A percentile compares a stretch with the other conserved stretches of the same genome.
phyloP scores from a whole-genome alignment of 1,140 invertebrate genomes.

The Drosophila kikkawai region DNA sequence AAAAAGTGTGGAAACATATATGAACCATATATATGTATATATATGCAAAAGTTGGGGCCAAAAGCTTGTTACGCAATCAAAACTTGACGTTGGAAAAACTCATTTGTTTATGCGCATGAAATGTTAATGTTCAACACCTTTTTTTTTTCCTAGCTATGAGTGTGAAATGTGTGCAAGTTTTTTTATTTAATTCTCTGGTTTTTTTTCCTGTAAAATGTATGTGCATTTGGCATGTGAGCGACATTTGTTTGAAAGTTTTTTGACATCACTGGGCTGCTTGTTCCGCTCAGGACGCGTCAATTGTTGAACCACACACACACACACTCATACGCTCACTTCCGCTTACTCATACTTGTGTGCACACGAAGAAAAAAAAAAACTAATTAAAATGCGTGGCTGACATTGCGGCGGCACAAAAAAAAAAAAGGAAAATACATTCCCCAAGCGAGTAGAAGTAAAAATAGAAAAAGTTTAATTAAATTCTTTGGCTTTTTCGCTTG shows the following conservation, averaged over 20 bases:
- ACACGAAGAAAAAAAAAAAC: slow-evolving; percentile 51
- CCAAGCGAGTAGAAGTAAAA: slow-evolving; percentile 31
- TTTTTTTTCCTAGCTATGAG: slow-evolving; percentile 28
- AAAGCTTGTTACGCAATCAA: slow-evolving; percentile 66
- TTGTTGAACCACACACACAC: slow-evolving; percentile 41
- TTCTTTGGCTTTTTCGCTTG: slow-evolving; percentile 53
- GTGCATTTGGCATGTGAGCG: slow-evolving; percentile 75
- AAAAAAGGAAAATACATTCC: slow-evolving; percentile 9
- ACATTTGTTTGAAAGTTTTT: slow-evolving; percentile 81
- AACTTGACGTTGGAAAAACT: slow-evolving; percentile 70
- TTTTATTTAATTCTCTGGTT: background rate
- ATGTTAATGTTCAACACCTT: slow-evolving; percentile 76
- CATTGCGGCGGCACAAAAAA: slow-evolving; percentile 49
- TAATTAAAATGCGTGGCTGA: slow-evolving; percentile 81
- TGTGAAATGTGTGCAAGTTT: slow-evolving; percentile 21
- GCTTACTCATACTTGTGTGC: slow-evolving; percentile 27
- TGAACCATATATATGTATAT: background rate
- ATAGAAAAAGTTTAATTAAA: slow-evolving; percentile 79
- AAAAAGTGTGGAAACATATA: slow-evolving; percentile 7
- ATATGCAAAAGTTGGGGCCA: slow-evolving; percentile 28
- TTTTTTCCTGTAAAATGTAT: slow-evolving; percentile 28
- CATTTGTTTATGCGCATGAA: slow-evolving; percentile 78
- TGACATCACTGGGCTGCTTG: slow-evolving; percentile 58
- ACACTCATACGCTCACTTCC: slow-evolving; percentile 1
- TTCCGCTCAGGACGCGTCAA: slow-evolving; percentile 52